phyloP scores from a whole-genome alignment of 2,113 vertebrate species.

The Scomber japonicus region DNA sequence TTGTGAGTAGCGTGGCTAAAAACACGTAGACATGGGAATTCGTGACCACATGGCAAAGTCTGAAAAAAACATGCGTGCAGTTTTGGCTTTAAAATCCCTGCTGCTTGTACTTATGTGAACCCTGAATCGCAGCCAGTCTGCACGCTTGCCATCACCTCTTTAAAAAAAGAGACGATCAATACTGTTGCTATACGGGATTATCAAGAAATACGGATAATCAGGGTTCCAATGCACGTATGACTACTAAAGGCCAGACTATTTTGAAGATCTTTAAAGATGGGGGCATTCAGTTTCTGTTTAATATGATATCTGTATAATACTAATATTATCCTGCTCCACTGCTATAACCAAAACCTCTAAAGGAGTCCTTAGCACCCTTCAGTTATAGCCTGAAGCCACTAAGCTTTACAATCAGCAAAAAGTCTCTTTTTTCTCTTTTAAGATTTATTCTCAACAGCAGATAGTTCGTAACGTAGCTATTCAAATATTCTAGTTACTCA shows the following conservation, averaged over 20 bases:
- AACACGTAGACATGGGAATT: slow-evolving; percentile 1
- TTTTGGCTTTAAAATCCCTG: slow-evolving; percentile 64
- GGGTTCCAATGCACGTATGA: not conserved
- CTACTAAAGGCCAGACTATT: not conserved
- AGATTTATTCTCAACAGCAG: not conserved
- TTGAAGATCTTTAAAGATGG: not conserved
- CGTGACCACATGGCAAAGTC: slow-evolving; percentile 48
- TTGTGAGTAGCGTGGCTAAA: not conserved
- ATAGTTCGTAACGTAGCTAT: not conserved
- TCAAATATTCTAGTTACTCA: not conserved
- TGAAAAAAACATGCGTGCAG: slow-evolving; percentile 9
- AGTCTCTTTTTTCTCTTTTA: too few relatives aligned
- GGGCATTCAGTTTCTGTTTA: not conserved
- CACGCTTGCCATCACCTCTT: not conserved
- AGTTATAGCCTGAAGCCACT: too few relatives aligned
- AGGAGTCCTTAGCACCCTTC: too few relatives aligned
- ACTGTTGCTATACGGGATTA: slow-evolving; percentile 24
- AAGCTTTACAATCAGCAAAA: too few relatives aligned
- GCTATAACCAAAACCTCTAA: not conserved
- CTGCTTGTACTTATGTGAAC: slow-evolving; percentile 56
- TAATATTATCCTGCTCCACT: too few relatives aligned
- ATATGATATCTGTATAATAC: not conserved
- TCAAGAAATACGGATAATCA: slow-evolving; percentile 9
- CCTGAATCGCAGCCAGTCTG: slow-evolving; percentile 5
- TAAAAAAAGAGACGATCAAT: slow-evolving; percentile 27